Percentiles rank a stretch among this genome's conserved stretches.
Evolutionary conservation across 2,113 vertebrate genomes (phyloP).

Genomic region (Ciconia maguari): DNA sequence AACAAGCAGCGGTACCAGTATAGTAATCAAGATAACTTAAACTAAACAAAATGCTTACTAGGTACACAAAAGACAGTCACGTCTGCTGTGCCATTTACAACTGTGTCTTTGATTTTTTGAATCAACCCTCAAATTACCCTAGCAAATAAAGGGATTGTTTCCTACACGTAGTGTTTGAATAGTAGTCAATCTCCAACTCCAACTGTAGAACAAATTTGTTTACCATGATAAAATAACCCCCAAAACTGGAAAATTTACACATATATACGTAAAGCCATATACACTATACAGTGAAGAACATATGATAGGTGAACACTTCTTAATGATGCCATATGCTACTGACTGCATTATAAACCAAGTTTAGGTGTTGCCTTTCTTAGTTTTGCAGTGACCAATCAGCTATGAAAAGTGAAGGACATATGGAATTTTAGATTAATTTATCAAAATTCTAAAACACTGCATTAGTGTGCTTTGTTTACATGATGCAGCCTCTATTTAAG

Average conservation of each 20-base stretch:
- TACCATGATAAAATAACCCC: neutral
- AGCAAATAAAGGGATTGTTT: neutral
- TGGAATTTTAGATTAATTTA: neutral
- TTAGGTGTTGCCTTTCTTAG: neutral
- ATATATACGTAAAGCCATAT: neutral
- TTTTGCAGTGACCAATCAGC: neutral
- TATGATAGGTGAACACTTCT: rapidly evolving
- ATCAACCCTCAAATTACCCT: neutral
- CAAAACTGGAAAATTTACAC: neutral
- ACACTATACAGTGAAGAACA: neutral
- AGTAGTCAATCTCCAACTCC: neutral
- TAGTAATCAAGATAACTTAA: neutral
- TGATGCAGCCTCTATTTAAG: neutral
- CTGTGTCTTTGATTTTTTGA: neutral
- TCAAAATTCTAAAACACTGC: rapidly evolving
- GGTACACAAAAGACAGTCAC: neutral
- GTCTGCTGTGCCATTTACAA: neutral
- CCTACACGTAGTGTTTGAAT: neutral
- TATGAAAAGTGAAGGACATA: neutral
- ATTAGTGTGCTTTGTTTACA: neutral
- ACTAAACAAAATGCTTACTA: neutral
- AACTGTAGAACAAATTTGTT: neutral
- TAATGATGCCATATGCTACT: neutral
- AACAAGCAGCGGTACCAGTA: neutral
- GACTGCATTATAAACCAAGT: neutral